phyloP scores from a whole-genome alignment of 2,888 invertebrate genomes.

The Hypena proboscidalis region DNA sequence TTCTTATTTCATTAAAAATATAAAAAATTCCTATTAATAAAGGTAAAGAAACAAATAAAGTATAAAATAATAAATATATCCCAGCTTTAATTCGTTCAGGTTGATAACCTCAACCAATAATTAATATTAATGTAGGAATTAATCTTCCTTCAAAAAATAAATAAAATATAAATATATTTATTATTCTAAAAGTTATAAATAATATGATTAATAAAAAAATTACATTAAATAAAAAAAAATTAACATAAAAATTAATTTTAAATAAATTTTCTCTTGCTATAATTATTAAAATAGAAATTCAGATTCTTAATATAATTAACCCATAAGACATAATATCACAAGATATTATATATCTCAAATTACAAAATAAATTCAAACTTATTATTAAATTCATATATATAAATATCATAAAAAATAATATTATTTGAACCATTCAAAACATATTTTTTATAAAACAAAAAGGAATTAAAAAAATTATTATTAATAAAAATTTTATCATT shows the following conservation, averaged over 20 bases:
- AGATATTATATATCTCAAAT: slow-evolving; percentile 74
- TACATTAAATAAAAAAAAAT: slow-evolving; percentile 82
- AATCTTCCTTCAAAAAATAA: slow-evolving; percentile 89
- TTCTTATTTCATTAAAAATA: slow-evolving; percentile 69
- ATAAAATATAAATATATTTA: slow-evolving; percentile 88
- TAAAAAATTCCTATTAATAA: slow-evolving; percentile 86
- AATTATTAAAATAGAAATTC: slow-evolving; percentile 86
- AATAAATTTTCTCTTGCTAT: slow-evolving; percentile 82
- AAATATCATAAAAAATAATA: slow-evolving; percentile 80
- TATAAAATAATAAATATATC: slow-evolving; percentile 89
- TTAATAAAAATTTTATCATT: slow-evolving; percentile 85
- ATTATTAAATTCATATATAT: slow-evolving; percentile 72
- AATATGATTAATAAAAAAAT: slow-evolving; percentile 83
- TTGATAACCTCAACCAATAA: slow-evolving; percentile 89
- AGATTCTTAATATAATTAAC: slow-evolving; percentile 85
- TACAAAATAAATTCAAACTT: slow-evolving; percentile 62
- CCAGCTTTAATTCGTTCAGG: slow-evolving; percentile 88
- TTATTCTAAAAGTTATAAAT: slow-evolving; percentile 82
- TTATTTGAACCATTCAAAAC: slow-evolving; percentile 83
- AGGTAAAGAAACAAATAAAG: slow-evolving; percentile 88
- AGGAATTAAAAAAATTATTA: slow-evolving; percentile 78
- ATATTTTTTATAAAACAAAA: slow-evolving; percentile 78
- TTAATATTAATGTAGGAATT: slow-evolving; percentile 88
- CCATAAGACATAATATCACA: slow-evolving; percentile 83
- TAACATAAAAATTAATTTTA: slow-evolving; percentile 70